Percentiles rank a stretch among this genome's conserved stretches.
phyloP scores from a whole-genome alignment of 2,113 vertebrate genomes.

The Ia io region DNA sequence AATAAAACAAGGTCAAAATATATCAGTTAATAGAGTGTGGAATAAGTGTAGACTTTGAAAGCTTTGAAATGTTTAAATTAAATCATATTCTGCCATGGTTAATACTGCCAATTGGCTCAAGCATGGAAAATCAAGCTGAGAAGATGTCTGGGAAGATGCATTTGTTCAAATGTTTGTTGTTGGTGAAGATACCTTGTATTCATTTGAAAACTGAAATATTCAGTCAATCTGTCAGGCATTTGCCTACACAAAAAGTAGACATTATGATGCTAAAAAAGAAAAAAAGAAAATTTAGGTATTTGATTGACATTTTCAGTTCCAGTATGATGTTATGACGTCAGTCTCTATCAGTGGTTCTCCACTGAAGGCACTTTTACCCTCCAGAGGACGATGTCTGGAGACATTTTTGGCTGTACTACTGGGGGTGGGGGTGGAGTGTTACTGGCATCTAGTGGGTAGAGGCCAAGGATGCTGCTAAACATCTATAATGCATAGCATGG shows the following conservation, averaged over 20 bases:
- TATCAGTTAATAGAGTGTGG: neutral
- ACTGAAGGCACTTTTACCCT: neutral
- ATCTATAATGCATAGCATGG: neutral
- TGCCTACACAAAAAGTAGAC: neutral
- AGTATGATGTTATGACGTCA: neutral
- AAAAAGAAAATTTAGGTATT: neutral
- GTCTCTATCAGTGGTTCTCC: neutral
- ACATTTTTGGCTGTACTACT: neutral
- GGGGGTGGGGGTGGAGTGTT: neutral
- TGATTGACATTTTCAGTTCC: neutral
- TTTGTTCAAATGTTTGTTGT: neutral
- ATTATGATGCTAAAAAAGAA: neutral
- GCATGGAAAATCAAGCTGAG: neutral
- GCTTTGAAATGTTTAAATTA: constrained; percentile 5
- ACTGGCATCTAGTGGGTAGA: neutral
- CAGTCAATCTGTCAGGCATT: neutral
- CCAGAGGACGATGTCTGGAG: neutral
- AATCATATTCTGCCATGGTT: neutral
- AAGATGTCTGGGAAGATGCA: neutral
- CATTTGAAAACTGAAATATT: constrained; percentile 27
- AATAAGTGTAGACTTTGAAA: neutral
- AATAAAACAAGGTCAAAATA: constrained; percentile 9
- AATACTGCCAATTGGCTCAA: neutral
- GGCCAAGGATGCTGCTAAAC: neutral
- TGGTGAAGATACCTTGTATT: neutral